These are phyloP conservation scores for Actias luna DNA, from an alignment of 2,888 invertebrate genomes.

Conservation along the genomic window DNA sequence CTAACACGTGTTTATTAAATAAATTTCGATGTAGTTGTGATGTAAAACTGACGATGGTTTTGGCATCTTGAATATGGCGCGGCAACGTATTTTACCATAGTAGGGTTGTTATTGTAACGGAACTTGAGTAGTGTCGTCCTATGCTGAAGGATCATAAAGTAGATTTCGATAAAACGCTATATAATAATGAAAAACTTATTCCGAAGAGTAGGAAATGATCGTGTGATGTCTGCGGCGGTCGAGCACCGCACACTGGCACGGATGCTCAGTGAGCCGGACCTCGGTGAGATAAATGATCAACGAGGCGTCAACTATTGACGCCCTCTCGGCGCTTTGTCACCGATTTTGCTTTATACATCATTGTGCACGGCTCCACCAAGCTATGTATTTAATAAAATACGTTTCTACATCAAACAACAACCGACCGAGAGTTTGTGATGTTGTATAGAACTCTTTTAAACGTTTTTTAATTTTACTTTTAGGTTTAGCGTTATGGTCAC, in stretches of 20 bases:
- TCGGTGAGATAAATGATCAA: constrained; percentile 24
- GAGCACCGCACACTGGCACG: constrained; percentile 20
- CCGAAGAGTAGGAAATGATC: constrained; percentile 6
- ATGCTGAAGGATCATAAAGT: not conserved
- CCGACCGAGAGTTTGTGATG: too few relatives aligned
- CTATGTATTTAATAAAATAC: constrained; percentile 6
- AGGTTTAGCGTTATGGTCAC: too few relatives aligned
- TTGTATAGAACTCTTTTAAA: too few relatives aligned
- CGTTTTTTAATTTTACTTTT: too few relatives aligned
- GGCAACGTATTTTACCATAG: too few relatives aligned
- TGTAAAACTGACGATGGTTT: too few relatives aligned
- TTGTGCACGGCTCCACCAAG: constrained; percentile 18
- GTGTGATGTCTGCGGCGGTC: constrained; percentile 11
- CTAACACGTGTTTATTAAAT: too few relatives aligned
- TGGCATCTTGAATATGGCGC: too few relatives aligned
- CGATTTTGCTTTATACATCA: constrained; percentile 12
- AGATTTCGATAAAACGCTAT: not conserved
- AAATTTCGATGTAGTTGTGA: too few relatives aligned
- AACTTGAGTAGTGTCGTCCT: too few relatives aligned
- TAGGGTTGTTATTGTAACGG: too few relatives aligned
- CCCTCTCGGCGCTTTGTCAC: constrained; percentile 20
- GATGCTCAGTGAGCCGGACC: constrained; percentile 23
- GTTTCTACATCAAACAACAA: too few relatives aligned
- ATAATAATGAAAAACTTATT: not conserved
- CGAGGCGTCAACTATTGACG: constrained; percentile 14